Percentiles rank a stretch among this genome's conserved stretches.
Evolutionary conservation across 1,140 invertebrate genomes (phyloP).

Genomic region (Calliphora vicina): DNA sequence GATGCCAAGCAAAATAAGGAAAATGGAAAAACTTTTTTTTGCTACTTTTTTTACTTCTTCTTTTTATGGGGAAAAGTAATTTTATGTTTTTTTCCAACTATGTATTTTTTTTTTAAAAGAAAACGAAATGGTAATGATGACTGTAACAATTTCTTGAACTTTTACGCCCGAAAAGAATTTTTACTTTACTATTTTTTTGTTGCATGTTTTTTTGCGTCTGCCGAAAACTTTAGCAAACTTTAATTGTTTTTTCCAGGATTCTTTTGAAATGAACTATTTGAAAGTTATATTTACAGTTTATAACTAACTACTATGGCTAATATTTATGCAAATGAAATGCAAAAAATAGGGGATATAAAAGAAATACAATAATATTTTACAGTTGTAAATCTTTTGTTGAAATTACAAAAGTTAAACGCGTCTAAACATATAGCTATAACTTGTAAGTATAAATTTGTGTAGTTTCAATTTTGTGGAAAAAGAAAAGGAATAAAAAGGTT

Average conservation of each 20-base stretch:
- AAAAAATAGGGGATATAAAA: not conserved
- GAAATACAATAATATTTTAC: not conserved
- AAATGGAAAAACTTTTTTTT: not conserved
- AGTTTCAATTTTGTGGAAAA: too few species aligned
- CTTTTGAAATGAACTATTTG: not conserved
- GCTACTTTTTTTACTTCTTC: not conserved
- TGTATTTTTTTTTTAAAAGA: not conserved
- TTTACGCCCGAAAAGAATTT: not conserved
- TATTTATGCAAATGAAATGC: conserved; percentile 17
- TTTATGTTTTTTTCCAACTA: not conserved
- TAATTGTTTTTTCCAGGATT: conserved; percentile 26
- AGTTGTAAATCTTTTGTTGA: not conserved
- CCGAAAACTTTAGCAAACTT: conserved; percentile 25
- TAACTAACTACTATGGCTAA: conserved; percentile 22
- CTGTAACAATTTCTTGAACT: not conserved
- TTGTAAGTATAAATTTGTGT: too few species aligned
- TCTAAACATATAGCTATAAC: too few species aligned
- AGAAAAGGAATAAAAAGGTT: too few species aligned
- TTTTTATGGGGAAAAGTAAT: not conserved
- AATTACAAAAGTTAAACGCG: not conserved
- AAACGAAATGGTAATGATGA: conserved; percentile 16
- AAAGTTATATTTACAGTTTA: conserved; percentile 27
- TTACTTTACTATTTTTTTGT: too few species aligned
- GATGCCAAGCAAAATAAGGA: not conserved
- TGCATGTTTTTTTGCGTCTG: not conserved